Base-by-base conservation (phyloP, 2,113 vertebrate genomes). In the Esox niger region DNA sequence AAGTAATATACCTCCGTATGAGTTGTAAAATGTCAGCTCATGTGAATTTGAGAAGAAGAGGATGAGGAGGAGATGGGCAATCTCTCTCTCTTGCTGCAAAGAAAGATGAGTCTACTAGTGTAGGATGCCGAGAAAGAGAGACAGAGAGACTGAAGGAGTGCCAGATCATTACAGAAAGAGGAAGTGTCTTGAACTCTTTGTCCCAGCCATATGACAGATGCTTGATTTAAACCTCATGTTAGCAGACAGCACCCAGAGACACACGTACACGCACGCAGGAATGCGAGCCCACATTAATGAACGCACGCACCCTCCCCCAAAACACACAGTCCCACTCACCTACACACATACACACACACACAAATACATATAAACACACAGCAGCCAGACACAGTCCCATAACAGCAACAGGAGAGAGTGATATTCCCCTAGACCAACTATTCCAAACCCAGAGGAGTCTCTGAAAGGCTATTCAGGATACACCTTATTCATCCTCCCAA, bases 171-270 rank as follows among this genome's bases (percentile, higher is more conserved):
- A 77, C 30, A 77, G 71, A 67, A 49, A 77, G 56, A 82, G 77
- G 70, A 78, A 71, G 68, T 83, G 79, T 80, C 76, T 65, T 73
- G 73, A 82, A 79, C 78, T 66, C 69, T 69, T 31, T 43, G 57
- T 76, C 77, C 64, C 66, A 73, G 80, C 72, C 72, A 70, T 75
- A 71, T 77, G 69, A 84, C 77, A 75, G 71, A 27, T 11, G 2
- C 6, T 64, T 85, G 70, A 85, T 82, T 83, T 49, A 73, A 88
- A 85, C 75, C 81, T 76, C 54, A 84, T 85, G 84, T 76, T 58
- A 59, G 64, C 62, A 79, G 52, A 65, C 33, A 62, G 38, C 10
- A 72, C 62, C 38, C 15, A 3, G 33, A 76, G 74, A 75, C 64
- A 62, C 5, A 15, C 49, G 38, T 43, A 38, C 27, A 20, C 13